Conservation (phyloP, 2,113 vertebrate species). For the Hiodon tergisus region DNA sequence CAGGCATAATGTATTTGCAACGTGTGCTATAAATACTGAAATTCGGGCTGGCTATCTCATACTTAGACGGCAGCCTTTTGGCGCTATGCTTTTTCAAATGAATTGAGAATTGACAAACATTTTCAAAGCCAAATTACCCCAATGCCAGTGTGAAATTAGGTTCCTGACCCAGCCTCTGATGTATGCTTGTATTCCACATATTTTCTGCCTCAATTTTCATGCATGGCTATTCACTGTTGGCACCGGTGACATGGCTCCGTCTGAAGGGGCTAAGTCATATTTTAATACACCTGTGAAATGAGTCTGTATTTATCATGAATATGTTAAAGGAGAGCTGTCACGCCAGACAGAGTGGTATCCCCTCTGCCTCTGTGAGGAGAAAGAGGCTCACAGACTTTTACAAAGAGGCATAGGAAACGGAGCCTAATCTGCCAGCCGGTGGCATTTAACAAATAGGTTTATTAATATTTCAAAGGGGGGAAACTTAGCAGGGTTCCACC, state of each 20-base stretch:
- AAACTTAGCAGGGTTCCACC: slow-evolving; percentile 41
- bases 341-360: slow-evolving; percentile 80
- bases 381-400: slow-evolving; percentile 45
- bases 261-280: slow-evolving; percentile 86
- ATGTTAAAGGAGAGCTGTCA: slow-evolving; percentile 92
- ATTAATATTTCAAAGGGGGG: slow-evolving; percentile 65
- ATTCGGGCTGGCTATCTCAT: slow-evolving; percentile 91
- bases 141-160: slow-evolving; percentile 99
- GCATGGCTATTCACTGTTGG: slow-evolving; percentile 80
- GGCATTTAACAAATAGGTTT: slow-evolving; percentile 67
- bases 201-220: slow-evolving; percentile 93
- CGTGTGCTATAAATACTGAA: slow-evolving; percentile 98
- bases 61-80: slow-evolving; percentile 75
- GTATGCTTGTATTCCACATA: slow-evolving; percentile 95
- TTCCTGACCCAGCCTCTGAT: slow-evolving; percentile 98
- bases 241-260: slow-evolving; percentile 77
- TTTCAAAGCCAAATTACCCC: slow-evolving; percentile 96
- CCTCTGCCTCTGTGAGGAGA: slow-evolving; percentile 48
- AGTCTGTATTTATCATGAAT: slow-evolving; percentile 85
- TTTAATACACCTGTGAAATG: slow-evolving; percentile 97
- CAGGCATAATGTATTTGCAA: slow-evolving; percentile 99
- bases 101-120: slow-evolving; percentile 98
- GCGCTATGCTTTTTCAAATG: slow-evolving; percentile 82
- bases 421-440: slow-evolving; percentile 58
- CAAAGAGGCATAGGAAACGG: slow-evolving; percentile 45